Conservation (phyloP, 92 coral and sea anemone genomes). For the Zoanthus sociatus region DNA sequence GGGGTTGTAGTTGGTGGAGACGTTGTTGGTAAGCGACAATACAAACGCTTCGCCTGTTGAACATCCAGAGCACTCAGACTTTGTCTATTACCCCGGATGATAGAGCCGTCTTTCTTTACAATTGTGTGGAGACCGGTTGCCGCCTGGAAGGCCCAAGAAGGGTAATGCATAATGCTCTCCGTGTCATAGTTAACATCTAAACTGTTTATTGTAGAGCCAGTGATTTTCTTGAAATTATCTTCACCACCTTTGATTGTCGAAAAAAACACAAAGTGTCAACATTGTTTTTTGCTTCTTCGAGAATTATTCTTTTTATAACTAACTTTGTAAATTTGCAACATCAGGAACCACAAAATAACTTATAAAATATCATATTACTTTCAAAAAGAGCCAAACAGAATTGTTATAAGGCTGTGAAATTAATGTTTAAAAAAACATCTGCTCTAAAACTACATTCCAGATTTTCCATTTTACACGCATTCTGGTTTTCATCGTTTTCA, state of each 20-base stretch:
- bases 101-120: conserved; percentile 28
- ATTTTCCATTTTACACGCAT: too few species aligned
- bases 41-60: conserved; percentile 34
- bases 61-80: conserved; percentile 29
- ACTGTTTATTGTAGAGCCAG: conserved; percentile 21
- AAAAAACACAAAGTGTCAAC: background rate
- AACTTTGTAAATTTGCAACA: too few species aligned
- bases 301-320: too few species aligned
- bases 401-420: too few species aligned
- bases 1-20: conserved; percentile 19
- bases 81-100: conserved; percentile 34
- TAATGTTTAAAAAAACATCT: too few species aligned
- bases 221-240: conserved; percentile 42
- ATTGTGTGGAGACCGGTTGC: conserved; percentile 39
- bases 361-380: too few species aligned
- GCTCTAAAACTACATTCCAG: too few species aligned
- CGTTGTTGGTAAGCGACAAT: conserved; percentile 29
- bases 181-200: conserved; percentile 26
- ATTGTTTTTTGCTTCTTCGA: too few species aligned
- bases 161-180: conserved; percentile 44
- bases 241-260: conserved; percentile 19
- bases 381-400: too few species aligned
- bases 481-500: too few species aligned
- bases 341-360: too few species aligned
- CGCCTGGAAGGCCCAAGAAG: conserved; percentile 45